Evolutionary conservation across 2,888 invertebrate genomes (phyloP), one percentile per base, ranked within the genome.

Genomic region (Galerucella calmariensis): DNA sequence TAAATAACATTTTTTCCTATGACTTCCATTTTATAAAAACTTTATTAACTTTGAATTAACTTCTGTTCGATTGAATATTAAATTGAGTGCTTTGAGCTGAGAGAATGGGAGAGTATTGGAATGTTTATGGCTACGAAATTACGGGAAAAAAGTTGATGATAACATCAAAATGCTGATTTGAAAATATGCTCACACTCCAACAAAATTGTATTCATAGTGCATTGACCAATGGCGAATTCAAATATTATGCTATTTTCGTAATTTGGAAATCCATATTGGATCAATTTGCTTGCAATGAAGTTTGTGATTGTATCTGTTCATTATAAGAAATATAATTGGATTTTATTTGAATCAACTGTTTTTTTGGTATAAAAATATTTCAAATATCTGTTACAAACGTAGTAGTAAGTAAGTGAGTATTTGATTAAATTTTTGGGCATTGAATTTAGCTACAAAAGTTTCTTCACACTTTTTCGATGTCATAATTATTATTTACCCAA

Each of bases 241-340:
- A 68, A 68, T 68, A 46, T 14, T 68, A 46, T 53, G 68, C 44
- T 68, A 14, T 70, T 63, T 62, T 63, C 53, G 63, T 53, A 70
- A 70, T 70, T 70, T 63, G 63, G 6, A 70, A 70, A 63, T 70
- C 53, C 63, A 63, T 53, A 12, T 63, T 62, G 70, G 53, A 63
- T 70, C 53, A 53, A 53, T 63, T 70, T 70, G 35, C 53, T 41
- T 8, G 63, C 16, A 63, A 63, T 63, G 44, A 63, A 63, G 63
- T 63, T 63, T 63, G 16, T 63, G 63, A 44, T 46, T 63, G 63
- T 46, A 62, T 62, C 27, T 62, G n/a, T 44, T 41, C 9, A 20
- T 63, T 10, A n/a, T 3, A 44, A n/a, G 9, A 9, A 41, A 63
- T 27, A 62, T 24, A 46, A 16, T 20, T 46, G 46, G 44, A 16